Evolutionary conservation across 2,113 vertebrate genomes (phyloP), one percentile per base, ranked within the genome.

Genomic region (Apaloderma vittatum): DNA sequence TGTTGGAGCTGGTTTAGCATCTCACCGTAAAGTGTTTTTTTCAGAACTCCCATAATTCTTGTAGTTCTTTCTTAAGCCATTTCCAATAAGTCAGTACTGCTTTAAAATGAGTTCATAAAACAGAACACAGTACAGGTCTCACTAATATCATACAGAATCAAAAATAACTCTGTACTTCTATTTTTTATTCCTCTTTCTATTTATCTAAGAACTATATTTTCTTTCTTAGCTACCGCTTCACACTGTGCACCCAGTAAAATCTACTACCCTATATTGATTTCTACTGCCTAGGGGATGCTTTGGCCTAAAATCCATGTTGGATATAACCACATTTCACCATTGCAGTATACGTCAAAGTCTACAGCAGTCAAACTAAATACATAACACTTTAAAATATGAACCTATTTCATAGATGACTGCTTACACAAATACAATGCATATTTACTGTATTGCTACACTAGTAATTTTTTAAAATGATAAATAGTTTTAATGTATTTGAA

Each of bases 71-170:
- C 74, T 32, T 0, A 92, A 95, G 51, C 32, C 20, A 46, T 92
- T 80, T 86, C 34, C 36, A 82, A 58, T 70, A 74, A 36, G 29
- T 46, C 63, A 76, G 58, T 0, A 0, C 5, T 67, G 37, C 22
- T 85, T 78, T 88, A 82, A 90, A 88, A 79, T 73, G 22, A 86
- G 20, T 72, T 95, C 29, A 71, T 74, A 34, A 79, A 90, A 32
- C 30, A 46, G 27, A 86, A 55, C 43, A 54, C 21, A 66, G n/a
- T 24, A 73, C 15, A 52, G 27, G 13, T 88, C 51, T 86, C 58
- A 62, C 55, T 94, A 94, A 74, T 89, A 88, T 43, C 21, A 68
- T 0, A 86, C 17, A 55, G 17, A 91, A 76, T 43, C 43, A 95
- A 89, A 82, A 95, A 71, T 54, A 94, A 3, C 19, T 45, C 46